Evolutionary conservation across 2,888 invertebrate species (phyloP).

Genomic region (Drosophila parthenogenetica): DNA sequence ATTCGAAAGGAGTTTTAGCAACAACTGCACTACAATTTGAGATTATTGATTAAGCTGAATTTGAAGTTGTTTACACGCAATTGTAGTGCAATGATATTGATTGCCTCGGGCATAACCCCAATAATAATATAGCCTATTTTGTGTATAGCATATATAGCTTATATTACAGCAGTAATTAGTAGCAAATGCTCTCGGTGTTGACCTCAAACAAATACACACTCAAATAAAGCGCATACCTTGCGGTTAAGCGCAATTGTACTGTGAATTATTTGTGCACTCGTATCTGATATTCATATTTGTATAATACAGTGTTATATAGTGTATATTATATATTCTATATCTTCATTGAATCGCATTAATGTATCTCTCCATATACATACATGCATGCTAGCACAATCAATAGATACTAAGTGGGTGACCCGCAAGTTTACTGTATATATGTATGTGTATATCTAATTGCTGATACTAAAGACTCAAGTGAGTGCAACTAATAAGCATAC

Average conservation of each 20-base stretch:
- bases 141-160: constrained; percentile 11
- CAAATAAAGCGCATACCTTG: constrained; percentile 18
- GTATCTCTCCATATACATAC: neutral
- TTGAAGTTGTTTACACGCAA: constrained; percentile 15
- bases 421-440: constrained; percentile 13
- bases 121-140: constrained; percentile 8
- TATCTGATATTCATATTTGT: constrained; percentile 1
- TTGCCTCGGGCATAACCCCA: constrained; percentile 29
- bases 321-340: constrained; percentile 1
- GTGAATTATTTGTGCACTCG: constrained; percentile 12
- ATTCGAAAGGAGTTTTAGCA: constrained; percentile 50
- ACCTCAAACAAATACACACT: constrained; percentile 53
- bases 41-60: constrained; percentile 38
- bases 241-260: constrained; percentile 19
- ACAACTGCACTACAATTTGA: constrained; percentile 14
- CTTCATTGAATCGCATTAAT: constrained; percentile 16
- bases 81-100: constrained; percentile 6
- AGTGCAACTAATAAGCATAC: constrained; percentile 60
- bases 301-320: neutral
- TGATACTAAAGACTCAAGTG: constrained; percentile 21
- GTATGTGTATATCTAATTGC: constrained; percentile 37
- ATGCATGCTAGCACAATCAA: constrained; percentile 1
- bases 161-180: constrained; percentile 61
- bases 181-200: constrained; percentile 63
- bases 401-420: constrained; percentile 8